These are phyloP conservation scores for Drosophila hydei DNA, from an alignment of 1,140 invertebrate genomes.

Conservation along the genomic window DNA sequence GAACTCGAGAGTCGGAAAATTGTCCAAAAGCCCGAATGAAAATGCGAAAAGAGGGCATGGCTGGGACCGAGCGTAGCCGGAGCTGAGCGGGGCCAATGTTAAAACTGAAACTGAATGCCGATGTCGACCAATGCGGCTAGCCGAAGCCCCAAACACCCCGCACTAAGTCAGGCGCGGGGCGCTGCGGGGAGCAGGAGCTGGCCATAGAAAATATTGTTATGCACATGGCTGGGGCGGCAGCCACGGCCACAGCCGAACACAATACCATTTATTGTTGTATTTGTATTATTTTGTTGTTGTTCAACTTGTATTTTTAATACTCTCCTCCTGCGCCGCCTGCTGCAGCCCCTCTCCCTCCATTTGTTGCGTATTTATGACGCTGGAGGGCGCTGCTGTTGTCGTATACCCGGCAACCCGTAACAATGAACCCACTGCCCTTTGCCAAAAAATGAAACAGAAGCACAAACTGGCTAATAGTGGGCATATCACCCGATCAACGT, in stretches of 20 bases:
- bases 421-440: not conserved
- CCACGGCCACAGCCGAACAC: conserved; percentile 22
- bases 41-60: not conserved
- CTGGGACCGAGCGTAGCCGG: too few species aligned
- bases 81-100: too few species aligned
- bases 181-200: not conserved
- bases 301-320: conserved; percentile 24
- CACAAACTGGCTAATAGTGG: too few species aligned
- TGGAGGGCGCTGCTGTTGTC: conserved; percentile 21
- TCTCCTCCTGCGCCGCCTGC: not conserved
- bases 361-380: conserved; percentile 73
- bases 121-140: conserved; percentile 57
- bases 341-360: conserved; percentile 10
- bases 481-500: too few species aligned
- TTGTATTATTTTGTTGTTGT: conserved; percentile 56
- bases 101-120: conserved; percentile 13
- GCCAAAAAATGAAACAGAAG: too few species aligned
- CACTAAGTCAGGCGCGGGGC: not conserved
- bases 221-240: conserved; percentile 24
- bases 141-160: conserved; percentile 7
- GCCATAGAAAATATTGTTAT: conserved; percentile 44
- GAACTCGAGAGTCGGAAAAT: conserved; percentile 49
- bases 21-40: conserved; percentile 28
- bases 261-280: conserved; percentile 51
- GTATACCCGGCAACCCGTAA: conserved; percentile 2